phyloP scores from a whole-genome alignment of 2,113 vertebrate genomes.

The Mungos mungo region DNA sequence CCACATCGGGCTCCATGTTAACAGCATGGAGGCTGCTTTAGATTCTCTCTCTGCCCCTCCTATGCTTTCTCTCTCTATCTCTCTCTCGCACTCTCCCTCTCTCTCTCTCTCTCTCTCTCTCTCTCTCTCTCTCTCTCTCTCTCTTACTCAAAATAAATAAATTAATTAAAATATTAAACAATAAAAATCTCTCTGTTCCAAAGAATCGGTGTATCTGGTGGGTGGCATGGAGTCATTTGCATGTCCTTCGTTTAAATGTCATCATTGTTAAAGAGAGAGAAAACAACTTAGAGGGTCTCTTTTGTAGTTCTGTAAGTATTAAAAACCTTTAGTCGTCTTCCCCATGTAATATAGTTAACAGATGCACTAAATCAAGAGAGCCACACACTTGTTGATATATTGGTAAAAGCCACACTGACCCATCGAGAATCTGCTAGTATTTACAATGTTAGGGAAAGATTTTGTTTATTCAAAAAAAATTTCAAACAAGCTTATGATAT shows the following conservation, averaged over 20 bases:
- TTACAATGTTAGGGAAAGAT: neutral
- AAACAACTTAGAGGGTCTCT: neutral
- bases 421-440: neutral
- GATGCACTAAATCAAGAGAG: neutral
- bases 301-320: neutral
- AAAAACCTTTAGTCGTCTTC: neutral
- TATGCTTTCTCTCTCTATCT: too few relatives aligned
- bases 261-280: neutral
- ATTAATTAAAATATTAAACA: neutral
- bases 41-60: too few relatives aligned
- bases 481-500: neutral
- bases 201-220: constrained; percentile 28
- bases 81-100: too few relatives aligned
- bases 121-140: too few relatives aligned
- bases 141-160: too few relatives aligned
- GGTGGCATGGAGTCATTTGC: neutral
- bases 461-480: constrained; percentile 23
- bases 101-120: too few relatives aligned
- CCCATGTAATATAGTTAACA: neutral
- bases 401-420: neutral
- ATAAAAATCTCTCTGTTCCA: neutral
- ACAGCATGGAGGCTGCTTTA: too few relatives aligned
- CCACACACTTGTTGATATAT: neutral
- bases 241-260: neutral
- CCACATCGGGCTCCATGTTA: too few relatives aligned